These are phyloP conservation scores for Luffia ferchaultella DNA, from an alignment of 2,888 invertebrate species.

Conservation along the genomic window DNA sequence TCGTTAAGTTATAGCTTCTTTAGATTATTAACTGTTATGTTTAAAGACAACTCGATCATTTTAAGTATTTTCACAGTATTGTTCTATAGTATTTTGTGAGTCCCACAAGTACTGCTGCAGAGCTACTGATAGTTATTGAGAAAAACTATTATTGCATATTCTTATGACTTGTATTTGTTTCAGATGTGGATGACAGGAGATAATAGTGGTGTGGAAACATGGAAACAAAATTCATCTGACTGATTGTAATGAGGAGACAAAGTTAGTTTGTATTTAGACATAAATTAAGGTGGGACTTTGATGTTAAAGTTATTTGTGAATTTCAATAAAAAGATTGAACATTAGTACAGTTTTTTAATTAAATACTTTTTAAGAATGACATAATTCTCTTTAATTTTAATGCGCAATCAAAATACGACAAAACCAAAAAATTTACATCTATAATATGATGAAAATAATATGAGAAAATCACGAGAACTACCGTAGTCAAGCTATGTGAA, in stretches of 20 bases:
- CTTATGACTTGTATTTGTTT: too few species aligned
- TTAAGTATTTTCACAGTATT: too few species aligned
- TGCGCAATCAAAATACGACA: background rate
- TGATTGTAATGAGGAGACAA: background rate
- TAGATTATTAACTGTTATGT: too few species aligned
- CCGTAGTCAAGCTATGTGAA: background rate
- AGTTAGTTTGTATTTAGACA: background rate
- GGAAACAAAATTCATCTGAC: background rate
- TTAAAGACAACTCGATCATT: too few species aligned
- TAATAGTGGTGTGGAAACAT: constrained; percentile 22
- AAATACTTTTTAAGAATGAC: constrained; percentile 7
- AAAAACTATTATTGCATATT: too few species aligned
- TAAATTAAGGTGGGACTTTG: background rate
- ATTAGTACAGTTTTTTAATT: constrained; percentile 5
- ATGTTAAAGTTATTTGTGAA: background rate
- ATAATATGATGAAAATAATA: constrained; percentile 5
- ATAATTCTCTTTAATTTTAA: constrained; percentile 7
- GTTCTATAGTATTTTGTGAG: too few species aligned
- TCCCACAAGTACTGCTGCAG: too few species aligned
- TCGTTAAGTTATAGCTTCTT: too few species aligned
- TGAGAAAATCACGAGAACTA: background rate
- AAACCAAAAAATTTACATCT: constrained; percentile 6
- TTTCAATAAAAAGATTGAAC: constrained; percentile 4
- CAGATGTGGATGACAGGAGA: constrained; percentile 58
- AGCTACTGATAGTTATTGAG: too few species aligned